phyloP scores from a whole-genome alignment of 2,797 vertebrate species.

The Hephaestus fuliginosus region DNA sequence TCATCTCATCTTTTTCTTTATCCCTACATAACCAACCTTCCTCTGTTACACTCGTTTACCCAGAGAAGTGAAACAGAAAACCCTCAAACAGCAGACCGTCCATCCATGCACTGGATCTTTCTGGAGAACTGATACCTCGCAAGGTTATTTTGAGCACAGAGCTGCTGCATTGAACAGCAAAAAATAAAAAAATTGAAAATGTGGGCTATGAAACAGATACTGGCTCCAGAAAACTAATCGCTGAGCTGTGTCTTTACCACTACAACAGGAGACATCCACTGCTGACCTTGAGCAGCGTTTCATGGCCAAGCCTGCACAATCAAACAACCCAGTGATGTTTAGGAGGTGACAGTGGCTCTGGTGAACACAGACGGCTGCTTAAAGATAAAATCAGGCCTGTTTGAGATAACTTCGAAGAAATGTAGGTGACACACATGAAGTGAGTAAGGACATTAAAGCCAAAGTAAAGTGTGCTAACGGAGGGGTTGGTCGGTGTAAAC shows the following conservation, averaged over 20 bases:
- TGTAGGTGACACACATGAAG: slow-evolving; percentile 22
- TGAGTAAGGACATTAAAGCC: slow-evolving; percentile 7
- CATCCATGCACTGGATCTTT: slow-evolving; percentile 11
- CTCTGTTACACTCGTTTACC: slow-evolving; percentile 13
- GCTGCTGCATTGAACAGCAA: slow-evolving; percentile 6
- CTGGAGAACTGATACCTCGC: slow-evolving; percentile 47
- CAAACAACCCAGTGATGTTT: neutral
- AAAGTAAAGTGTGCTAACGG: neutral
- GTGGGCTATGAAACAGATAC: slow-evolving; percentile 49
- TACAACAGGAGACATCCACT: neutral
- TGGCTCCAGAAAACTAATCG: slow-evolving; percentile 7
- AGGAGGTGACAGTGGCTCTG: neutral
- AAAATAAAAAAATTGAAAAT: neutral
- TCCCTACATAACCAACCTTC: neutral
- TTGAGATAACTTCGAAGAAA: slow-evolving; percentile 4
- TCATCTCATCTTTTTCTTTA: neutral
- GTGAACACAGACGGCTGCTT: neutral
- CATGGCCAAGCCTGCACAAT: neutral
- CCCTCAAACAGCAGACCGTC: neutral
- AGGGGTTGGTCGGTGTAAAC: slow-evolving; percentile 15
- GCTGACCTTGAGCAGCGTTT: neutral
- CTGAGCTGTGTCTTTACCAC: neutral
- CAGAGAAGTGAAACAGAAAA: slow-evolving; percentile 33
- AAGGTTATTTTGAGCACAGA: slow-evolving; percentile 57
- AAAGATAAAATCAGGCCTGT: neutral